These are phyloP conservation scores for Corythornis cristatus DNA, from an alignment of 2,113 vertebrate species.

Conservation along the genomic window DNA sequence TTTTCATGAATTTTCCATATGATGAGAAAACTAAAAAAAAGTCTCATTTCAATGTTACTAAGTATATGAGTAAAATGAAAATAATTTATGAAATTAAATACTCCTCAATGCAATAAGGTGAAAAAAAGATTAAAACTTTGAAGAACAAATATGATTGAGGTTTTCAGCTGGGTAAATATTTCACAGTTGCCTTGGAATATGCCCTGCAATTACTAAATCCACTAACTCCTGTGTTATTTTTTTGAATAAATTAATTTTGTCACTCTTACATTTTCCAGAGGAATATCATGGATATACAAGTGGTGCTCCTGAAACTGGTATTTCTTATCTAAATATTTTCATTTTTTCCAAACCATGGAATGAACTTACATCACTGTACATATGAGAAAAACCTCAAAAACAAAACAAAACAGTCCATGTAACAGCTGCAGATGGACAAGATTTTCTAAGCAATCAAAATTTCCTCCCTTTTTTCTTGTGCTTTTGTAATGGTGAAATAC, in stretches of 20 bases:
- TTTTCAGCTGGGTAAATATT: background rate
- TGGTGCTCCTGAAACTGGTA: background rate
- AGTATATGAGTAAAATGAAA: background rate
- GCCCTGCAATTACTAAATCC: background rate
- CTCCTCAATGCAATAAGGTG: background rate
- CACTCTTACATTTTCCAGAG: background rate
- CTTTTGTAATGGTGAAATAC: background rate
- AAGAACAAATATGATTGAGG: background rate
- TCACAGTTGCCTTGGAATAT: background rate
- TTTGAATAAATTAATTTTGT: background rate
- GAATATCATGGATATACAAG: background rate
- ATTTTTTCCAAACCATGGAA: background rate
- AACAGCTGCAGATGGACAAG: background rate
- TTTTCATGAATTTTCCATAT: conserved; percentile 30
- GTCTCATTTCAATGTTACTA: background rate
- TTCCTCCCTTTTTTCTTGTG: background rate
- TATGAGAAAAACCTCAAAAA: background rate
- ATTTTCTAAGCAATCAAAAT: background rate
- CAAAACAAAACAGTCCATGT: background rate
- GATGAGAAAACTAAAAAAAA: conserved; percentile 5
- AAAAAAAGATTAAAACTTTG: background rate
- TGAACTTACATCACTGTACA: background rate
- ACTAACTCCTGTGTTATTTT: background rate
- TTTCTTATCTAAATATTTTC: background rate
- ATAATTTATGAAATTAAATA: background rate